These are phyloP conservation scores for Percina caprodes DNA, from an alignment of 2,113 vertebrate genomes.

Conservation along the genomic window DNA sequence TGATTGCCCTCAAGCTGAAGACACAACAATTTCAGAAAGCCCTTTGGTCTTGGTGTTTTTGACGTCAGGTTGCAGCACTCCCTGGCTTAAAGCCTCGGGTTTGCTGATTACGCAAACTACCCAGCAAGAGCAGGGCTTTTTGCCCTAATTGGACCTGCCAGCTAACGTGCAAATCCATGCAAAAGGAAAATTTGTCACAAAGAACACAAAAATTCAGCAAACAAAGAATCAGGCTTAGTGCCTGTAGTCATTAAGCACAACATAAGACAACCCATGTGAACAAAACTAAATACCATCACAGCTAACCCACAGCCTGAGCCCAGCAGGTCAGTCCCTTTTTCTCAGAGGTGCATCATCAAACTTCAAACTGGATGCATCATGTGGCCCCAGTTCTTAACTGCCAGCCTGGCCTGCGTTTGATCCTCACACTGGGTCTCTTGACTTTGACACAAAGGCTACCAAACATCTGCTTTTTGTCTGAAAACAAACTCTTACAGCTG, in stretches of 20 bases:
- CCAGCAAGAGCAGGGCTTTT: slow-evolving; percentile 42
- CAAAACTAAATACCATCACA: slow-evolving; percentile 51
- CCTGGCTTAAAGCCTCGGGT: slow-evolving; percentile 51
- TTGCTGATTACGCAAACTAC: slow-evolving; percentile 65
- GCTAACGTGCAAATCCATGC: slow-evolving; percentile 63
- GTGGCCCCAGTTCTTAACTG: slow-evolving; percentile 42
- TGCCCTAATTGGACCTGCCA: slow-evolving; percentile 55
- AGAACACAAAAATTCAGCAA: slow-evolving; percentile 36
- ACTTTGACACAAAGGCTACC: slow-evolving; percentile 56
- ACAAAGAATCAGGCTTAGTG: slow-evolving; percentile 43
- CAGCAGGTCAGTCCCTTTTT: slow-evolving; percentile 44
- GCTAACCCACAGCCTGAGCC: slow-evolving; percentile 63
- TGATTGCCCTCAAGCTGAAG: slow-evolving; percentile 71
- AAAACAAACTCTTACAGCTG: slow-evolving; percentile 46
- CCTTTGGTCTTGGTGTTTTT: slow-evolving; percentile 56
- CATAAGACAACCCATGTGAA: slow-evolving; percentile 53
- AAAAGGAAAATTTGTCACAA: slow-evolving; percentile 2
- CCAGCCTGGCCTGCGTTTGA: slow-evolving; percentile 56
- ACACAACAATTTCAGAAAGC: slow-evolving; percentile 71
- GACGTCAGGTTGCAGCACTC: slow-evolving; percentile 49
- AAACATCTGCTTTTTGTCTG: slow-evolving; percentile 69
- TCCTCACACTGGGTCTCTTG: slow-evolving; percentile 56
- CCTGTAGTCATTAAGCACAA: slow-evolving; percentile 44
- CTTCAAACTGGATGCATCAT: slow-evolving; percentile 59
- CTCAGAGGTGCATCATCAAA: slow-evolving; percentile 39